These are phyloP conservation scores for Phallusia fumigata DNA, from an alignment of 23 tunicate species.

Conservation along the genomic window DNA sequence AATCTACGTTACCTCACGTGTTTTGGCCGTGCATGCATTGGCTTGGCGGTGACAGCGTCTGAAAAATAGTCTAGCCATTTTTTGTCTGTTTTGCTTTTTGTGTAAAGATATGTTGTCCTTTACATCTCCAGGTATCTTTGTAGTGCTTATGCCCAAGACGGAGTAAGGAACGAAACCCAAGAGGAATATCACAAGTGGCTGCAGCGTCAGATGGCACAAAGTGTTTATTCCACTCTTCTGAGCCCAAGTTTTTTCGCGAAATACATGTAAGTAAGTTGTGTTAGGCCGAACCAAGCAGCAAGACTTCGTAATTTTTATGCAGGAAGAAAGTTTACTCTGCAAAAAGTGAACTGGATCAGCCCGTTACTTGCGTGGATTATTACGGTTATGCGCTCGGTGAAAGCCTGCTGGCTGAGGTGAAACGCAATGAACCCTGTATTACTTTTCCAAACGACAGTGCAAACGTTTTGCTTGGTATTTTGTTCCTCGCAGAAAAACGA, in stretches of 20 bases:
- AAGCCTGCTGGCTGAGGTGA: constrained; percentile 22
- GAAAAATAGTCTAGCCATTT: too few relatives aligned
- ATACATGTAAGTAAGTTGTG: neutral
- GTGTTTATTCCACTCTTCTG: neutral
- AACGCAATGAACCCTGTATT: neutral
- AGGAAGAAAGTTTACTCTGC: constrained; percentile 10
- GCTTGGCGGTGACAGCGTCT: too few relatives aligned
- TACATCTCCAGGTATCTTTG: constrained; percentile 36
- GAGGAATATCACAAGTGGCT: constrained; percentile 40
- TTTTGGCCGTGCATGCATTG: too few relatives aligned
- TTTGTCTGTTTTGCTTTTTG: too few relatives aligned
- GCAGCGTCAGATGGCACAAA: neutral
- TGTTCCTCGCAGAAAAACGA: neutral
- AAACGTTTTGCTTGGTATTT: neutral
- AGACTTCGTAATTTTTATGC: neutral
- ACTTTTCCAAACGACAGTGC: neutral
- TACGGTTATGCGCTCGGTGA: constrained; percentile 41
- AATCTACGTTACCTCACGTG: too few relatives aligned
- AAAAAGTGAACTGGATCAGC: constrained; percentile 17
- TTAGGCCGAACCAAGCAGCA: too few relatives aligned
- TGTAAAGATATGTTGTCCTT: too few relatives aligned
- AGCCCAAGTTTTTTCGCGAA: neutral
- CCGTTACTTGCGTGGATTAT: constrained; percentile 31
- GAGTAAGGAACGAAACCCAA: constrained; percentile 31
- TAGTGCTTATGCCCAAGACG: constrained; percentile 48